A percentile compares a stretch with the other conserved stretches of the same genome.
Evolutionary conservation across 2,113 vertebrate genomes (phyloP).

Genomic region (Camelus dromedarius): DNA sequence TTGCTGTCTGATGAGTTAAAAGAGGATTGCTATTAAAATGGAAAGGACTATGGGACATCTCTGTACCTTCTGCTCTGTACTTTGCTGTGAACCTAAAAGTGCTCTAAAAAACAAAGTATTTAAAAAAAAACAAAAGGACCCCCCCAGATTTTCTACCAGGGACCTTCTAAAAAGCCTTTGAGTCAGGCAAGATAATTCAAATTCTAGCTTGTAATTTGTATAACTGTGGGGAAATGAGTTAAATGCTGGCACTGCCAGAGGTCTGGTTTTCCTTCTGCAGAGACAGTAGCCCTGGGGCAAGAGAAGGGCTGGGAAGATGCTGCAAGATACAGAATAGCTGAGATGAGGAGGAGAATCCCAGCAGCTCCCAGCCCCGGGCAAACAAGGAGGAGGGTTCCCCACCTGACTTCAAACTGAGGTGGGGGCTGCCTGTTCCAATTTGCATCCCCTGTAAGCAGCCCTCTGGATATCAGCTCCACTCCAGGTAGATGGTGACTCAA

Average conservation of each 20-base stretch:
- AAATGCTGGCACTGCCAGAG: background rate
- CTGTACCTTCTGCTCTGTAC: background rate
- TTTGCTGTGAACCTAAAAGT: background rate
- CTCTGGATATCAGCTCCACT: constrained; percentile 56
- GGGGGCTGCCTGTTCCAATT: background rate
- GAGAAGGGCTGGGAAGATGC: background rate
- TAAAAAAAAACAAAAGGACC: background rate
- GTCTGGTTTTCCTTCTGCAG: constrained; percentile 35
- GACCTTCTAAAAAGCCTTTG: background rate
- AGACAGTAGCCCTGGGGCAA: background rate
- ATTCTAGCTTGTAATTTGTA: background rate
- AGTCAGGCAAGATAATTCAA: background rate
- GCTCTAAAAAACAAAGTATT: background rate
- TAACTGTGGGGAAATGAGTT: constrained; percentile 44
- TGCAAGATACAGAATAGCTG: background rate
- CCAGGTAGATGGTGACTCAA: constrained; percentile 72
- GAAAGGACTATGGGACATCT: background rate
- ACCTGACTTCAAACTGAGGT: background rate
- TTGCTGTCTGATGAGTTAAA: background rate
- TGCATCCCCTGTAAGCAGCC: background rate
- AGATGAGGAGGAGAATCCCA: background rate
- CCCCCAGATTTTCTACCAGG: background rate
- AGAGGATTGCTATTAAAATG: background rate
- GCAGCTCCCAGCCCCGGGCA: background rate
- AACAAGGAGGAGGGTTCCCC: background rate